phyloP scores from a whole-genome alignment of 2,113 vertebrate genomes.

The human (Homo sapiens) region DNA sequence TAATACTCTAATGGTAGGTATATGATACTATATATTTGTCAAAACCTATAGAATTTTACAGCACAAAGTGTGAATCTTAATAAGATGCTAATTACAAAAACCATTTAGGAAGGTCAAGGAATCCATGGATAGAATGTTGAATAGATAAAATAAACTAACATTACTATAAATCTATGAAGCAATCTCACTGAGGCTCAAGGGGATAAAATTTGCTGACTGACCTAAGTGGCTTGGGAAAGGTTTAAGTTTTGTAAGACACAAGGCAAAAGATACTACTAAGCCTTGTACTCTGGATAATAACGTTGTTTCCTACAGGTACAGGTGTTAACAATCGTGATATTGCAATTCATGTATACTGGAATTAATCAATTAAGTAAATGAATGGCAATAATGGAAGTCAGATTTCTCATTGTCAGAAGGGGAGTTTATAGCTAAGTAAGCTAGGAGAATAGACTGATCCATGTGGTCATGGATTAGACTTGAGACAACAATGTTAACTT shows the following conservation, averaged over 20 bases:
- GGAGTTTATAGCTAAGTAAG: not conserved
- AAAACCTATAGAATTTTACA: not conserved
- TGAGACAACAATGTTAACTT: not conserved
- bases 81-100: not conserved
- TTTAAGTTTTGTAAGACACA: not conserved
- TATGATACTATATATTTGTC: not conserved
- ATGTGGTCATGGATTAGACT: not conserved
- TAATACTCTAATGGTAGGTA: not conserved
- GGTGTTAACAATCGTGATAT: not conserved
- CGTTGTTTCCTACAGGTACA: not conserved
- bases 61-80: not conserved
- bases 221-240: not conserved
- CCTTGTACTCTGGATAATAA: not conserved
- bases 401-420: not conserved
- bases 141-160: not conserved
- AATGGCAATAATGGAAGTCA: not conserved
- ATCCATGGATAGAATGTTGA: not conserved
- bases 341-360: not conserved
- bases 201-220: not conserved
- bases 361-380: not conserved
- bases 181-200: not conserved
- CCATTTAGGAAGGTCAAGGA: not conserved
- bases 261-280: not conserved
- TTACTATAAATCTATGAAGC: not conserved
- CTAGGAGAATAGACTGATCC: not conserved